Percentiles rank a stretch among this genome's conserved stretches.
These are phyloP conservation scores for Morone saxatilis DNA, from an alignment of 2,113 vertebrate genomes.

Conservation along the genomic window DNA sequence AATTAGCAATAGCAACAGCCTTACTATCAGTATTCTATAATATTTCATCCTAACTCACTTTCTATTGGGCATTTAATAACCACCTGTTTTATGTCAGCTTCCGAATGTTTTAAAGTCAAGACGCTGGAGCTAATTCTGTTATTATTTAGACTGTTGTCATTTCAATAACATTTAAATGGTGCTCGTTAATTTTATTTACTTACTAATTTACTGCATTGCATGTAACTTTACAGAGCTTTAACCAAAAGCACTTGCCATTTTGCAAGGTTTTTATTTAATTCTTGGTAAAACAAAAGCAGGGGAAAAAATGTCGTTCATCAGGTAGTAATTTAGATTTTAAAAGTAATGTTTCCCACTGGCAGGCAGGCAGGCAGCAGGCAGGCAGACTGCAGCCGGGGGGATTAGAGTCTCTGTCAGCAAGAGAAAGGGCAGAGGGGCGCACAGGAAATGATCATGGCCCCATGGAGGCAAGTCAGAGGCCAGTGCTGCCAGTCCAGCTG, in stretches of 20 bases:
- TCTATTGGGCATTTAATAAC: background rate
- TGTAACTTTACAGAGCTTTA: constrained; percentile 9
- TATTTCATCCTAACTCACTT: background rate
- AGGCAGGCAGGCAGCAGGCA: constrained; percentile 28
- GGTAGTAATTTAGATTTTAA: constrained; percentile 43
- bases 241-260: background rate
- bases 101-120: constrained; percentile 16
- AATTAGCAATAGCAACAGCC: background rate
- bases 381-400: constrained; percentile 61
- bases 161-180: background rate
- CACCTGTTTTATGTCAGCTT: constrained; percentile 29
- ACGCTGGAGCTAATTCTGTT: constrained; percentile 3
- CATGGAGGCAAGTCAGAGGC: constrained; percentile 72
- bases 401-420: constrained; percentile 79
- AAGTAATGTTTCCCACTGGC: constrained; percentile 21
- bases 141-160: constrained; percentile 22
- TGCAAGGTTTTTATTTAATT: constrained; percentile 2
- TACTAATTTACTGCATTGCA: background rate
- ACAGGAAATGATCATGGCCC: constrained; percentile 81
- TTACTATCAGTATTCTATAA: background rate
- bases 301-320: background rate
- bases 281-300: constrained; percentile 8
- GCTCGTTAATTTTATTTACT: constrained; percentile 16
- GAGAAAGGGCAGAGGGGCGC: constrained; percentile 75
- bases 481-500: constrained; percentile 68